Percentiles rank a stretch among this genome's conserved stretches.
These are phyloP conservation scores for Chamaetylas fuelleborni DNA, from an alignment of 2,113 vertebrate genomes.

Conservation along the genomic window DNA sequence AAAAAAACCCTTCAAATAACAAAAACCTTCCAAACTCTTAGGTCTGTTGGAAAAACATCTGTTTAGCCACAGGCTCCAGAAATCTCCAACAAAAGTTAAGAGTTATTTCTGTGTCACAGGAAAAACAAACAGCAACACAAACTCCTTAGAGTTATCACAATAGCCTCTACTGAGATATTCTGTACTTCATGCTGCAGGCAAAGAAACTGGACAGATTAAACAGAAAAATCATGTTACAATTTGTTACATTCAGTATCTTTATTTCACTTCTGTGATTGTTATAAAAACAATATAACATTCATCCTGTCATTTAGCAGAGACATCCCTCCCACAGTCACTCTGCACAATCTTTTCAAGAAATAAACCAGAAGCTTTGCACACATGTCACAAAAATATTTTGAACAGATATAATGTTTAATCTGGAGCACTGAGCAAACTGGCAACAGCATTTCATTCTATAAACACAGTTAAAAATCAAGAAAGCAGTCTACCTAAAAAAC, in stretches of 20 bases:
- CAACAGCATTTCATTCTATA: neutral
- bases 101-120: neutral
- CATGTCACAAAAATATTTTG: constrained; percentile 5
- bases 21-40: neutral
- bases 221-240: neutral
- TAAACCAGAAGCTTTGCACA: neutral
- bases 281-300: neutral
- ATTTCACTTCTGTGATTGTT: constrained; percentile 6
- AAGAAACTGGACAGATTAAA: neutral
- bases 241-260: neutral
- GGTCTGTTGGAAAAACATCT: neutral
- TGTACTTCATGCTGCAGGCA: neutral
- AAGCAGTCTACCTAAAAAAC: neutral
- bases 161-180: neutral
- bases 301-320: neutral
- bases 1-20: neutral
- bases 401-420: constrained; percentile 1
- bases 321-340: neutral
- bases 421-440: neutral
- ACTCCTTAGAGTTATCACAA: neutral
- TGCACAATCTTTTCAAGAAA: neutral
- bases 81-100: neutral
- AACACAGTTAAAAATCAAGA: neutral
- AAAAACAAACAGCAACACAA: neutral
- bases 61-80: neutral